phyloP scores from a whole-genome alignment of 2,797 vertebrate genomes.

The Aeoliscus strigatus region DNA sequence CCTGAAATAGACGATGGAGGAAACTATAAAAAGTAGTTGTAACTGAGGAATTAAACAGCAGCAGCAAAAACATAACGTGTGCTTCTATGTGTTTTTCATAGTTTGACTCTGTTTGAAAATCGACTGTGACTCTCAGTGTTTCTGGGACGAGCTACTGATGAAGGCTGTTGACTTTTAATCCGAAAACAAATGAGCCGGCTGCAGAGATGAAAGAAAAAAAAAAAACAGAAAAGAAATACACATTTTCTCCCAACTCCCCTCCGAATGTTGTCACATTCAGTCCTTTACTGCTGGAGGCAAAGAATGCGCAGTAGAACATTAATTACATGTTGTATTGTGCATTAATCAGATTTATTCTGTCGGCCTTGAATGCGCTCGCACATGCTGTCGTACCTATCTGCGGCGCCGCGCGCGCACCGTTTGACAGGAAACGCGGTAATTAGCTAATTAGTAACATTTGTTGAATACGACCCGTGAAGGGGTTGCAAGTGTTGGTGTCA shows the following conservation, averaged over 20 bases:
- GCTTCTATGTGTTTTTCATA: too few species aligned
- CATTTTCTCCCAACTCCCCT: too few species aligned
- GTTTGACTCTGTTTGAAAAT: slow-evolving; percentile 1
- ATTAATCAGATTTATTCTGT: slow-evolving; percentile 36
- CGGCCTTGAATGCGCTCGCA: slow-evolving; percentile 30
- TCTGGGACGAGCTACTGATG: slow-evolving; percentile 15
- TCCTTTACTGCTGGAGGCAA: slow-evolving; percentile 12
- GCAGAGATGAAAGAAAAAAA: not conserved
- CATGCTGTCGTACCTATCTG: slow-evolving; percentile 40
- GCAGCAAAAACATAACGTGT: too few species aligned
- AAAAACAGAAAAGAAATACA: too few species aligned
- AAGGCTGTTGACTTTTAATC: slow-evolving; percentile 38
- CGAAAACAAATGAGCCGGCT: slow-evolving; percentile 22
- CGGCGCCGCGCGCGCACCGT: slow-evolving; percentile 28
- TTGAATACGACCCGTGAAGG: slow-evolving; percentile 41
- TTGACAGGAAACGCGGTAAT: slow-evolving; percentile 64
- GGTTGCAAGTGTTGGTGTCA: slow-evolving; percentile 42
- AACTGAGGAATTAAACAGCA: too few species aligned
- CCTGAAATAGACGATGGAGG: too few species aligned
- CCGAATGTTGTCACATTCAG: slow-evolving; percentile 12
- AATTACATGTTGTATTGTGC: slow-evolving; percentile 33
- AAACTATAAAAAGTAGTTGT: too few species aligned
- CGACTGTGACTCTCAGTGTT: slow-evolving; percentile 17
- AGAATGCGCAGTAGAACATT: slow-evolving; percentile 17
- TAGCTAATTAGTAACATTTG: slow-evolving; percentile 69